A percentile compares a stretch with the other conserved stretches of the same genome.
These are phyloP conservation scores for Galaxea fascicularis DNA, from an alignment of 92 coral and sea anemone species.

Conservation along the genomic window DNA sequence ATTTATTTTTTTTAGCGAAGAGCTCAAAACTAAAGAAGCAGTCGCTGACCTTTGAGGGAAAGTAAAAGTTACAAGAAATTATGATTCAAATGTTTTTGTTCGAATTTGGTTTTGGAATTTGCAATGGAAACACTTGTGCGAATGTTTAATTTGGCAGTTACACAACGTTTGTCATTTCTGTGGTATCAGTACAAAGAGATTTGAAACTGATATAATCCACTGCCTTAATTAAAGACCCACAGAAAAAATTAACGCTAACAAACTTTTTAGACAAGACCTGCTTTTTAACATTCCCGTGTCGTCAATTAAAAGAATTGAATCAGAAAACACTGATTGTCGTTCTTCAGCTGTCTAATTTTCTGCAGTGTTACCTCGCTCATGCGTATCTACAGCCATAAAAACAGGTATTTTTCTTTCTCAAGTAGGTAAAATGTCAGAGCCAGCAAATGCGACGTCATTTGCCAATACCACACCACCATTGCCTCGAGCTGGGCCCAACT, in stretches of 20 bases:
- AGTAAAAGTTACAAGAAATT: neutral
- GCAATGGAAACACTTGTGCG: neutral
- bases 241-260: neutral
- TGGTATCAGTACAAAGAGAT: neutral
- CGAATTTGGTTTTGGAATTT: neutral
- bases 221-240: neutral
- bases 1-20: too few relatives aligned
- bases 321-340: too few relatives aligned
- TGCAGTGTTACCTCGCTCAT: too few relatives aligned
- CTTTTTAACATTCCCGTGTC: too few relatives aligned
- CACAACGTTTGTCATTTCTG: neutral
- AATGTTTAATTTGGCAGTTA: neutral
- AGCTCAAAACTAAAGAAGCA: neutral
- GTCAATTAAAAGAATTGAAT: too few relatives aligned
- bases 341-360: neutral
- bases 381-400: too few relatives aligned
- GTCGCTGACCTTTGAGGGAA: neutral
- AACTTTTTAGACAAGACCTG: too few relatives aligned
- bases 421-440: neutral
- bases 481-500: neutral
- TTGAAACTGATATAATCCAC: neutral
- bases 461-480: slow-evolving; percentile 33
- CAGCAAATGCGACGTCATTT: neutral
- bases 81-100: neutral
- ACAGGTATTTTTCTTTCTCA: neutral